Percentiles rank a stretch among this genome's conserved stretches.
Evolutionary conservation across 2,113 vertebrate species (phyloP).

Genomic region (Rissa tridactyla): DNA sequence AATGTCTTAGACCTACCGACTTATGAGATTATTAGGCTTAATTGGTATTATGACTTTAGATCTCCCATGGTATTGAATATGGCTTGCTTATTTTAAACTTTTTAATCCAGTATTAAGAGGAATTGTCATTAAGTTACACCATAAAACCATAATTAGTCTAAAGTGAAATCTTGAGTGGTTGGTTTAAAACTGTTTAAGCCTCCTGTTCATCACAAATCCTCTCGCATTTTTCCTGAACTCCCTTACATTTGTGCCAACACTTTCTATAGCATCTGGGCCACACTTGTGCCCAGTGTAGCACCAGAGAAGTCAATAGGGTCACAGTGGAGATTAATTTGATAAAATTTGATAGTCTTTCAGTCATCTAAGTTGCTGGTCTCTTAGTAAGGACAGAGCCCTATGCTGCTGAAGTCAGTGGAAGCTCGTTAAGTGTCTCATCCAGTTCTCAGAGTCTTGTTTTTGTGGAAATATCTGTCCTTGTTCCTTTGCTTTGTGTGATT

Average conservation of each 20-base stretch:
- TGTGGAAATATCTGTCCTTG: background rate
- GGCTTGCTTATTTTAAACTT: slow-evolving; percentile 20
- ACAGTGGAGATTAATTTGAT: background rate
- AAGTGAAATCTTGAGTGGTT: background rate
- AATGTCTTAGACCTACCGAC: background rate
- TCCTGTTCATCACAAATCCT: slow-evolving; percentile 11
- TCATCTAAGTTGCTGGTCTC: background rate
- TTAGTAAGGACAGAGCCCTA: background rate
- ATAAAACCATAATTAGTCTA: background rate
- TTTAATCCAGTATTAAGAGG: slow-evolving; percentile 40
- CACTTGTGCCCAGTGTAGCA: background rate
- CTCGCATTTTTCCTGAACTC: background rate
- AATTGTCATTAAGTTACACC: slow-evolving; percentile 11
- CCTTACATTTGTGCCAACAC: background rate
- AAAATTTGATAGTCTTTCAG: background rate
- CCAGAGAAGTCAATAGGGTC: background rate
- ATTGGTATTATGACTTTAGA: background rate
- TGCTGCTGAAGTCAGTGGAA: background rate
- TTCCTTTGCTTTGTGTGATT: background rate
- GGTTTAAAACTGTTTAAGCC: slow-evolving; percentile 18
- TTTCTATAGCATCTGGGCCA: background rate
- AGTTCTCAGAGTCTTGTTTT: background rate
- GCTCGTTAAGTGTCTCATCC: background rate
- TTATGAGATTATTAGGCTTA: slow-evolving; percentile 4
- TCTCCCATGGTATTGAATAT: background rate